These are phyloP conservation scores for Ceratina calcarata DNA, from an alignment of 1,140 invertebrate genomes.

Conservation along the genomic window DNA sequence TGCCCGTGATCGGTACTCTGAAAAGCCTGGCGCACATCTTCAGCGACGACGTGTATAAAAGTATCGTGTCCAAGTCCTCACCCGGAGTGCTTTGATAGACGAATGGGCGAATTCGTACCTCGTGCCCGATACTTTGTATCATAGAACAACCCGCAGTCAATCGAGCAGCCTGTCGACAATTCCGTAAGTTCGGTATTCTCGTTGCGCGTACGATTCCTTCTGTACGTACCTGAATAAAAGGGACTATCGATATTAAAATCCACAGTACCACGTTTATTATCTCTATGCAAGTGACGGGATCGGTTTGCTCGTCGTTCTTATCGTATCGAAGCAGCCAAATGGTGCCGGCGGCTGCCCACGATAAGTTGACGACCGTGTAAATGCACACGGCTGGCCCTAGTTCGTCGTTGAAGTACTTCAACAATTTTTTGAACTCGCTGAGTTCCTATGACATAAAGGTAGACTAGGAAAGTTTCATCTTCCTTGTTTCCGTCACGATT, in stretches of 20 bases:
- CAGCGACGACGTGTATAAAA: slow-evolving; percentile 88
- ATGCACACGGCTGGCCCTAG: slow-evolving; percentile 87
- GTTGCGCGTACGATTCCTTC: too few relatives aligned
- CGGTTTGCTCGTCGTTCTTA: slow-evolving; percentile 77
- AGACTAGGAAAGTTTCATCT: not conserved
- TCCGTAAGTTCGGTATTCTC: slow-evolving; percentile 2
- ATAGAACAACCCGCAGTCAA: slow-evolving; percentile 87
- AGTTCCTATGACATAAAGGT: slow-evolving; percentile 82
- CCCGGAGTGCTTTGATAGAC: slow-evolving; percentile 88
- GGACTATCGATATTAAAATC: slow-evolving; percentile 84
- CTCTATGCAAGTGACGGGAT: slow-evolving; percentile 82
- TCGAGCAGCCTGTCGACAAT: slow-evolving; percentile 85
- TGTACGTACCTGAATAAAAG: slow-evolving; percentile 84
- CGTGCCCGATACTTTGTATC: slow-evolving; percentile 87
- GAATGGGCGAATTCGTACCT: slow-evolving; percentile 88
- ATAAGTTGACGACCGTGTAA: slow-evolving; percentile 87
- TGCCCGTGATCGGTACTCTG: slow-evolving; percentile 85
- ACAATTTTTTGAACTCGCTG: slow-evolving; percentile 86
- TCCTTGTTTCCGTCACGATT: not conserved
- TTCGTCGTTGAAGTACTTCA: slow-evolving; percentile 88
- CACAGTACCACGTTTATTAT: slow-evolving; percentile 85
- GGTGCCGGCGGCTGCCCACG: slow-evolving; percentile 85
- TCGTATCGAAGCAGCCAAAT: slow-evolving; percentile 85
- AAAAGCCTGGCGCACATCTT: slow-evolving; percentile 87
- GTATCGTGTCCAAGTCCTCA: slow-evolving; percentile 87